phyloP scores from a whole-genome alignment of 2,797 vertebrate genomes.

The Xenentodon cancila region DNA sequence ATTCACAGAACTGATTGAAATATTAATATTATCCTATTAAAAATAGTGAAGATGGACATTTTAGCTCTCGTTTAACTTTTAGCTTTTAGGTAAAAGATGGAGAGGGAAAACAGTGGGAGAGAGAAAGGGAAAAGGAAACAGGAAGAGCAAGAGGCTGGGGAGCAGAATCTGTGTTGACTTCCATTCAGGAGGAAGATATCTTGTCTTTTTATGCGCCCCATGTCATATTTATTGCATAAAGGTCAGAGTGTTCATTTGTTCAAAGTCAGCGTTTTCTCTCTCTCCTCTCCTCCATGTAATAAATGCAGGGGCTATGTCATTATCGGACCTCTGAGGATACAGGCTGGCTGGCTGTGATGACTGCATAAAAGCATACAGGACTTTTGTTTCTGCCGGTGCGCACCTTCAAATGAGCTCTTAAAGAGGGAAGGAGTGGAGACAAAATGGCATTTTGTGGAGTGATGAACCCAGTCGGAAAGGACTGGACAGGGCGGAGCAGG shows the following conservation, averaged over 20 bases:
- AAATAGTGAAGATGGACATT: constrained; percentile 48
- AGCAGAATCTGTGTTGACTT: constrained; percentile 86
- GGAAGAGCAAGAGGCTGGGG: constrained; percentile 73
- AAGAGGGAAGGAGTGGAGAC: constrained; percentile 57
- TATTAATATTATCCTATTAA: too few relatives aligned
- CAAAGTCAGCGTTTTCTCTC: constrained; percentile 88
- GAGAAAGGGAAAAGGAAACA: constrained; percentile 24
- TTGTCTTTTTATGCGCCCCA: constrained; percentile 89
- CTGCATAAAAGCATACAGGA: constrained; percentile 85
- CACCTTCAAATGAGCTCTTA: constrained; percentile 79
- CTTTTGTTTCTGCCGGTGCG: constrained; percentile 81
- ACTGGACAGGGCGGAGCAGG: background rate
- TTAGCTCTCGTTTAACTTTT: constrained; percentile 48
- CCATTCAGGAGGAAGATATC: constrained; percentile 93
- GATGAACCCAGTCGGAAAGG: constrained; percentile 11
- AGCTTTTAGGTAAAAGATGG: constrained; percentile 17
- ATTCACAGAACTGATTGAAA: constrained; percentile 14
- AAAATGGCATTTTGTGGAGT: constrained; percentile 65
- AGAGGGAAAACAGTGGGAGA: background rate
- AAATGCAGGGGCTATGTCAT: constrained; percentile 88
- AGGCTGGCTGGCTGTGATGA: constrained; percentile 86
- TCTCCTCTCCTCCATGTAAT: constrained; percentile 84
- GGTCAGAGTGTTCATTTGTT: constrained; percentile 91
- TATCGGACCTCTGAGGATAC: constrained; percentile 86
- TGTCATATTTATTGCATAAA: constrained; percentile 95